Evolutionary conservation across 2,888 invertebrate species (phyloP).

Genomic region (Polydesmus complanatus): DNA sequence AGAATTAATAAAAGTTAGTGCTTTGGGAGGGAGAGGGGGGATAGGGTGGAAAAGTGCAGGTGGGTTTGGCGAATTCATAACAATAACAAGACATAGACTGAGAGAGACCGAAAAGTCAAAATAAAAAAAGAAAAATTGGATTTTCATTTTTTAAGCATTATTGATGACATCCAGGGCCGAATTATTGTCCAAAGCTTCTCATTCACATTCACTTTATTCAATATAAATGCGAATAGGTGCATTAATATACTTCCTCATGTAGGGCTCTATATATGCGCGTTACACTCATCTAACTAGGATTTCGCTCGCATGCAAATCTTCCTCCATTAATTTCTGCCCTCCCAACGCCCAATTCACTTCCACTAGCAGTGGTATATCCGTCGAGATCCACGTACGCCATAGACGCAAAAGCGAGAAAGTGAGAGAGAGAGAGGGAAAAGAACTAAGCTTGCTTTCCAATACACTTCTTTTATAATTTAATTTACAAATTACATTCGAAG

Average conservation of each 20-base stretch:
- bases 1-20: too few species aligned
- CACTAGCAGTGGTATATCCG: neutral
- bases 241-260: neutral
- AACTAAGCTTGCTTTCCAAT: neutral
- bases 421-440: conserved; percentile 2
- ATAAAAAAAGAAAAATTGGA: conserved; percentile 12
- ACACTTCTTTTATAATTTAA: conserved; percentile 15
- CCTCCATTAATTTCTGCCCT: neutral
- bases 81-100: too few species aligned
- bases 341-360: neutral
- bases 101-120: too few species aligned
- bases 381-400: neutral
- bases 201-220: neutral
- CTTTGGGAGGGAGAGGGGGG: too few species aligned
- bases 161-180: conserved; percentile 8
- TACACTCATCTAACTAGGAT: neutral
- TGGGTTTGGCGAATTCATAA: too few species aligned
- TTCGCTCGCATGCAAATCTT: neutral
- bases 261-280: neutral
- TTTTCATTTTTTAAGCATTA: conserved; percentile 11
- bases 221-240: neutral
- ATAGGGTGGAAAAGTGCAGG: too few species aligned
- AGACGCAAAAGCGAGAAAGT: neutral
- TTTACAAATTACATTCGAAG: conserved; percentile 18
- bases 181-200: conserved; percentile 7